Percentiles rank a stretch among this genome's conserved stretches.
phyloP scores from a whole-genome alignment of 1,140 invertebrate genomes.

The Phocides pigmalion region DNA sequence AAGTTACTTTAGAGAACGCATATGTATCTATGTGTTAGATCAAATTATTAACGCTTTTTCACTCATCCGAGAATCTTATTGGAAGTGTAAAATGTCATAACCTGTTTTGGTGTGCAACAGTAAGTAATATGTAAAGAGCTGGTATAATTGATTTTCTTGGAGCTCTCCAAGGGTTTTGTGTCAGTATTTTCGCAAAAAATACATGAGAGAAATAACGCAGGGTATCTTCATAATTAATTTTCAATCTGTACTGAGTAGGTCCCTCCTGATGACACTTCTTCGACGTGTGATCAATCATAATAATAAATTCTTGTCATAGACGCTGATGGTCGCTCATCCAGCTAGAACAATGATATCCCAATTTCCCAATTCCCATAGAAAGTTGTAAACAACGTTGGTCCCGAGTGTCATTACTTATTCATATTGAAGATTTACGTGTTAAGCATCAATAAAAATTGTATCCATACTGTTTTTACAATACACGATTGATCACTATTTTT shows the following conservation, averaged over 20 bases:
- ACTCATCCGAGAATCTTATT: conserved; percentile 65
- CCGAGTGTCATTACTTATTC: conserved; percentile 34
- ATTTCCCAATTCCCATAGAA: conserved; percentile 60
- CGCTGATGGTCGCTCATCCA: conserved; percentile 1
- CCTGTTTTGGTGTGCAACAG: conserved; percentile 22
- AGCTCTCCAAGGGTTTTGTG: conserved; percentile 11
- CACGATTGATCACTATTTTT: not conserved
- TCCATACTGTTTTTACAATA: conserved; percentile 15
- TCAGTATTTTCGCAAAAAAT: not conserved
- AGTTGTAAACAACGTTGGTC: conserved; percentile 57
- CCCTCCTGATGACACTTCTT: conserved; percentile 6
- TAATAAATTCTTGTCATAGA: conserved; percentile 23
- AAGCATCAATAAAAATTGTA: conserved; percentile 21
- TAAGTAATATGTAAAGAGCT: conserved; percentile 16
- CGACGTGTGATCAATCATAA: conserved; percentile 4
- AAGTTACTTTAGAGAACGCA: conserved; percentile 66
- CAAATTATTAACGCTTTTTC: conserved; percentile 54
- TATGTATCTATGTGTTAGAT: conserved; percentile 49
- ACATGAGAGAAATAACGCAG: too few species aligned
- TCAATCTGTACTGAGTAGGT: not conserved
- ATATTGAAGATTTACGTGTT: conserved; percentile 27
- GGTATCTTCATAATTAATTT: conserved; percentile 16
- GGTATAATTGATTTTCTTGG: conserved; percentile 19
- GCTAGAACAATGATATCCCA: conserved; percentile 44
- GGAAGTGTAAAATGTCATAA: conserved; percentile 38